Percentiles rank a stretch among this genome's conserved stretches.
Evolutionary conservation across 2,113 vertebrate genomes (phyloP).

Genomic region (Climacteris rufus): DNA sequence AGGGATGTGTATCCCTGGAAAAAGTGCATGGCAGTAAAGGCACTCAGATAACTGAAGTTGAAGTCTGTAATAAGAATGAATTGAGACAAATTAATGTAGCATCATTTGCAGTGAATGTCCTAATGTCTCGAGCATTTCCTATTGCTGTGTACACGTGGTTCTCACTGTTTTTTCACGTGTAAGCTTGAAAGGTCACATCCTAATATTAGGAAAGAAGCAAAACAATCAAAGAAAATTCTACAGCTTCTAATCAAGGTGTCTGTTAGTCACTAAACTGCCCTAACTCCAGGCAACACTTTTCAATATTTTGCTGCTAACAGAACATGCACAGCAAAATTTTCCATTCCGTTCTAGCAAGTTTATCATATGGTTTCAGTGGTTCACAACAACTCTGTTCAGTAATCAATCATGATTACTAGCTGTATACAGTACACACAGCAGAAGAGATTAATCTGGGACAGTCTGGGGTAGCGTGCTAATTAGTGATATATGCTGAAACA

Average conservation of each 20-base stretch:
- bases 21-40: not conserved
- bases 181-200: not conserved
- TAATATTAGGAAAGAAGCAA: not conserved
- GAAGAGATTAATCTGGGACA: conserved; percentile 68
- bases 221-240: not conserved
- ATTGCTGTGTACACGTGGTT: not conserved
- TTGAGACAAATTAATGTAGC: not conserved
- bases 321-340: not conserved
- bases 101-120: not conserved
- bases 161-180: not conserved
- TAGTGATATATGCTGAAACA: conserved; percentile 67
- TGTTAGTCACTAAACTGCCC: not conserved
- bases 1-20: not conserved
- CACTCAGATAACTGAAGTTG: not conserved
- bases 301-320: not conserved
- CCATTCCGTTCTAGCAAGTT: not conserved
- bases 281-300: not conserved
- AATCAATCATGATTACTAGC: conserved; percentile 69
- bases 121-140: not conserved
- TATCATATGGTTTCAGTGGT: not conserved
- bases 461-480: conserved; percentile 60
- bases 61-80: not conserved
- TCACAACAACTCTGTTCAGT: conserved; percentile 28
- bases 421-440: conserved; percentile 56
- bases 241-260: not conserved